phyloP scores from a whole-genome alignment of 2,113 vertebrate genomes.

The Engystomops pustulosus region DNA sequence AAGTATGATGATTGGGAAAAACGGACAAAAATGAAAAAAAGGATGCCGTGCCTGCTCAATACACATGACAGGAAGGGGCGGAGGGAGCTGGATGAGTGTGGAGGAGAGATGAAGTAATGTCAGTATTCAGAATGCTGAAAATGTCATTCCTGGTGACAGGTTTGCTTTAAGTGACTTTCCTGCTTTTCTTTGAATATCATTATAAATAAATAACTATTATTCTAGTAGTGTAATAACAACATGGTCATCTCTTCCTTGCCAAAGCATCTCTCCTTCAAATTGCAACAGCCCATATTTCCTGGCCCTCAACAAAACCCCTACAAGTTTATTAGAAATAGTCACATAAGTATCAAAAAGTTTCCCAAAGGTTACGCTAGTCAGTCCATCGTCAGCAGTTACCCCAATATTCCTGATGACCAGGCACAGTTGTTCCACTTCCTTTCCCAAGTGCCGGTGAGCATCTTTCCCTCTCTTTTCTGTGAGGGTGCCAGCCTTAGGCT shows the following conservation, averaged over 20 bases:
- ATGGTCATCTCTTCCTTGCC: conserved; percentile 88
- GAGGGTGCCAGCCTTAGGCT: conserved; percentile 80
- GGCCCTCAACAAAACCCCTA: conserved; percentile 84
- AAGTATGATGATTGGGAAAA: no score
- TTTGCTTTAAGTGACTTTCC: no score
- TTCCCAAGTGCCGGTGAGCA: conserved; percentile 79
- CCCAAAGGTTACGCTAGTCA: conserved; percentile 75
- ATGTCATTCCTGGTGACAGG: no score
- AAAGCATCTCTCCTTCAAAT: conserved; percentile 92
- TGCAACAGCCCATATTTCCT: conserved; percentile 83
- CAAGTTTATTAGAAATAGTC: conserved; percentile 89
- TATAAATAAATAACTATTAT: not conserved
- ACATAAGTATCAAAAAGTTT: conserved; percentile 86
- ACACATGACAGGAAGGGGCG: no score
- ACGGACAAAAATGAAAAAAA: no score
- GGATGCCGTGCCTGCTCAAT: no score
- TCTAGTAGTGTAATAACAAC: conserved; percentile 80
- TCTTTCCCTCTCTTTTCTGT: conserved; percentile 85
- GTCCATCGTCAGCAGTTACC: conserved; percentile 66
- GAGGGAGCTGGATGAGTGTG: no score
- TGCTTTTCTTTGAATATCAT: not conserved
- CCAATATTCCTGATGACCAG: conserved; percentile 78
- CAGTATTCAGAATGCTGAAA: no score
- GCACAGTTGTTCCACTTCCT: conserved; percentile 83
- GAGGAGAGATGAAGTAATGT: no score